Evolutionary conservation across 2,113 vertebrate genomes (phyloP).

Genomic region (Melanerpes aurifrons): DNA sequence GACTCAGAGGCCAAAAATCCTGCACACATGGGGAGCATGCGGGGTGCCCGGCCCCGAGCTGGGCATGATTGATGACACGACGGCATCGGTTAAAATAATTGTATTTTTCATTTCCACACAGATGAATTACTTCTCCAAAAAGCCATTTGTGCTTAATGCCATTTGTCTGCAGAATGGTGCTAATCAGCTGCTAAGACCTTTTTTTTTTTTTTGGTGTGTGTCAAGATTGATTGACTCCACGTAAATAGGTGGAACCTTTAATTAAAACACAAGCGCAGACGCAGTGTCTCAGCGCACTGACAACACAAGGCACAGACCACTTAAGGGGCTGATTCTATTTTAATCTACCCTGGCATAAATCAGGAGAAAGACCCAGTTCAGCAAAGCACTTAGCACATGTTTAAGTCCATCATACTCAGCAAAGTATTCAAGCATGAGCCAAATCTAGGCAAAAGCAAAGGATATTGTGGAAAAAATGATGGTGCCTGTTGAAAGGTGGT

Average conservation of each 20-base stretch:
- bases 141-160: slow-evolving; percentile 57
- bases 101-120: slow-evolving; percentile 59
- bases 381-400: slow-evolving; percentile 69
- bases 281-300: not conserved
- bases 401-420: slow-evolving; percentile 52
- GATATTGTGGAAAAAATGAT: not conserved
- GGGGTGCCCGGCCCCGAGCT: rapidly evolving
- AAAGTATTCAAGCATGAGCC: slow-evolving; percentile 19
- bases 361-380: slow-evolving; percentile 40
- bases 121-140: slow-evolving; percentile 61
- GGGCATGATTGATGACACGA: not conserved
- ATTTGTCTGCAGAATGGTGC: slow-evolving; percentile 42
- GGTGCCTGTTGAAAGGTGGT: not conserved
- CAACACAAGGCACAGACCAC: not conserved
- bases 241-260: slow-evolving; percentile 71
- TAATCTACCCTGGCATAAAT: slow-evolving; percentile 54
- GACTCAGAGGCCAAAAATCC: not conserved
- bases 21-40: not conserved
- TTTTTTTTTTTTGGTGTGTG: not conserved
- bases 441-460: not conserved
- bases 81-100: slow-evolving; percentile 51
- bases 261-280: slow-evolving; percentile 50
- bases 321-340: slow-evolving; percentile 50
- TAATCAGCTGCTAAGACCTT: slow-evolving; percentile 58
- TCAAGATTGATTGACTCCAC: slow-evolving; percentile 53